phyloP scores from a whole-genome alignment of 2,113 vertebrate genomes.

The Neoarius graeffei region DNA sequence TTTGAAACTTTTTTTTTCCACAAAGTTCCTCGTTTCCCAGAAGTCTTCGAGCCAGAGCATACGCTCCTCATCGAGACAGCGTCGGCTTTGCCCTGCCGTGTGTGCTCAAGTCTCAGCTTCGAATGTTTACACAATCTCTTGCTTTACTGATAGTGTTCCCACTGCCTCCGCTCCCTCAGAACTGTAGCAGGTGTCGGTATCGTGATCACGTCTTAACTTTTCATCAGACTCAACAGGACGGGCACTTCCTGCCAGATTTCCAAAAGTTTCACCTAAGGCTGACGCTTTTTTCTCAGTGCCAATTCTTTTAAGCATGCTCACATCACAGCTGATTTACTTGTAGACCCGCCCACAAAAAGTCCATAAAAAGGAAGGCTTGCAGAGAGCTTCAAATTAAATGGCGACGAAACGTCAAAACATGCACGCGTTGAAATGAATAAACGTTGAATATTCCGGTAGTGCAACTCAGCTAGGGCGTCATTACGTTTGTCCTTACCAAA shows the following conservation, averaged over 20 bases:
- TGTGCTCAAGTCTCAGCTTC: not conserved
- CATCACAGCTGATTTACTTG: too few relatives aligned
- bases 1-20: not conserved
- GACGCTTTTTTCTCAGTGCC: not conserved
- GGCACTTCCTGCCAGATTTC: not conserved
- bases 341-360: not conserved
- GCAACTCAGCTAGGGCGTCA: not conserved
- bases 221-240: too few relatives aligned
- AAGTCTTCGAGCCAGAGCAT: not conserved
- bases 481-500: not conserved
- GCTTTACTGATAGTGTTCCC: constrained; percentile 11
- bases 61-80: not conserved
- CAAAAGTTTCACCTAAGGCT: not conserved
- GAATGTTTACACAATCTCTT: constrained; percentile 14
- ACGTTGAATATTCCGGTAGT: not conserved
- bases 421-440: not conserved
- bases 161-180: constrained; percentile 5
- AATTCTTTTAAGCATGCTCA: not conserved
- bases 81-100: not conserved
- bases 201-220: not conserved
- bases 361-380: not conserved
- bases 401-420: too few relatives aligned
- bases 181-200: not conserved
- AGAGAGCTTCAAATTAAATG: not conserved
- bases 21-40: not conserved